Evolutionary conservation across 2,888 invertebrate species (phyloP), one percentile per base, ranked within the genome.

Genomic region (Acheta domesticus): DNA sequence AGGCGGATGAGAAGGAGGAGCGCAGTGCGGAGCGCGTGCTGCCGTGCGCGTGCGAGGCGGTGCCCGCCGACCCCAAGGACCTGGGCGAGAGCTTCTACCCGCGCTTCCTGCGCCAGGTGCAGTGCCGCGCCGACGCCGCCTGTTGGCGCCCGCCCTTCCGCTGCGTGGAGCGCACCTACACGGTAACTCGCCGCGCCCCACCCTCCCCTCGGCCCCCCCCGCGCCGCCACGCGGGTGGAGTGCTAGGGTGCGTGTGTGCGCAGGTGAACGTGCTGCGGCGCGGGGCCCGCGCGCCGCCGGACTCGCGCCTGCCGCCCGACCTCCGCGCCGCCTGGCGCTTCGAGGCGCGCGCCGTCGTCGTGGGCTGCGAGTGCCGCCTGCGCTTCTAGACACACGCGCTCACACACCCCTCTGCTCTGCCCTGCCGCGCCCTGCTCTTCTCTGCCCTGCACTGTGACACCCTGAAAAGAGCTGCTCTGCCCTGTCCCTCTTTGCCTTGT

Each of bases 31-130:
- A 8, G 36, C 36, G 36, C 36, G 36, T 36, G 11, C 79, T 77
- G 11, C 80, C 80, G 73, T 84, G 86, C 80, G 83, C 84, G 11
- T 86, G 86, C 80, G 83, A 83, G 8, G 83, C 84, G 80, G 83
- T 83, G 75, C 49, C 20, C 50, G 76, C 74, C 85, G 82, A 14
- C n/a, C 81, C 50, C 23, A 76, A n/a, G 11, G 83, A 83, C 48
- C 80, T 84, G 19, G 83, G 82, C 4, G 78, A 79, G 5, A 80
- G 81, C 49, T 82, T 82, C 78, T 84, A 81, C 36, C 84, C 84
- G 12, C 81, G 87, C 76, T 85, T 84, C 78, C 78, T 88, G 21
- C 84, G 87, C 80, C 82, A 82, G 36, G 85, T 85, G 73, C 84
- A 83, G 78, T 83, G 84, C 74, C 83, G 84, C 74, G 86, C 86